Evolutionary conservation across 2,113 vertebrate species (phyloP), one percentile per base, ranked within the genome.

Genomic region (Pygoscelis antarcticus): DNA sequence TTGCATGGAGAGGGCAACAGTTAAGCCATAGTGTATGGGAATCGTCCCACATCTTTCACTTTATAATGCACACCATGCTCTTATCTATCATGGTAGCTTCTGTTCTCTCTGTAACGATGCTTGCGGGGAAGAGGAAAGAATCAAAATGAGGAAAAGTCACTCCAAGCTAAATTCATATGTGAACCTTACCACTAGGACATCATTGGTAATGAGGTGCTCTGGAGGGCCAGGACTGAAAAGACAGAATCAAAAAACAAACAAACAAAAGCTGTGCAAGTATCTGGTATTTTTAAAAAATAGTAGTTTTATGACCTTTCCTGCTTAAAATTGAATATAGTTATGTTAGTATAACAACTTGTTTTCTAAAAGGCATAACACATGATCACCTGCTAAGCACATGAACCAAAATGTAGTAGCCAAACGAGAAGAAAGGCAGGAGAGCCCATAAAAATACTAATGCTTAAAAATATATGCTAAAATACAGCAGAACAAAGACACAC

Each of bases 151-250:
- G 42, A 68, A 58, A 78, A 85, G 11, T 57, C 42, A 64, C 27
- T 60, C 17, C 29, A 91, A 87, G 72, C 14, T 54, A 81, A 84
- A 85, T 55, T 66, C 8, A 4, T 51, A 51, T 20, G 19, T 86
- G 68, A 96, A 44, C 26, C 96, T 98, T 98, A 99, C 99, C 98
- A 99, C 98, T 55, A 99, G 70, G 38, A 99, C 98, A 69, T 98
- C 98, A 44, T 99, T 99, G 60, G 98, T 98, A 89, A 98, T 42
- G 75, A 98, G 97, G 26, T 49, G 89, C 54, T 98, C 98, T 15
- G 97, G 95, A 46, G 96, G 91, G 30, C 75, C 93, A 72, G 95
- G 69, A 47, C 99, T 99, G 94, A 79, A 98, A 97, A 72, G 26
- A 92, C 20, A 96, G 40, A 95, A 96, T 51, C 5, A 83, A 89